Evolutionary conservation across 2,113 vertebrate genomes (phyloP), one percentile per base, ranked within the genome.

Genomic region (Myrmophylax atrothorax): DNA sequence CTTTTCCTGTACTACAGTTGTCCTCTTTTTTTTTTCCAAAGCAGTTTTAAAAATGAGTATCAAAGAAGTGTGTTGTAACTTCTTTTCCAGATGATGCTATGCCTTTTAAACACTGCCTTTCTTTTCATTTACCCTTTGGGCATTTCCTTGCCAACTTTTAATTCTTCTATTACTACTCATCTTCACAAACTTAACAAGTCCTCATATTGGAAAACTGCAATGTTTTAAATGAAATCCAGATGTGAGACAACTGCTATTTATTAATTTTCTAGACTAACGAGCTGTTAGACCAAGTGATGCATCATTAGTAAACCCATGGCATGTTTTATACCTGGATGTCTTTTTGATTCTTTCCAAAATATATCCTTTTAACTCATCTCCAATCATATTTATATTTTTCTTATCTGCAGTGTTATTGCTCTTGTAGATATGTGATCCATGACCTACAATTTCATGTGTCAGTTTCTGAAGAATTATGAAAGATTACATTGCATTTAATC

Each of bases 151-250:
- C 15, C 55, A 92, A 77, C 23, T 83, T 94, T 55, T 87, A 90
- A 92, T 94, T 93, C 72, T 87, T 90, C 25, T 62, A 7, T 83
- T 90, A 93, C 81, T 0, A 1, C 75, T 93, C 8, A 62, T 92
- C 63, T 69, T 73, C 44, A 47, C 2, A 1, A 78, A 69, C 89
- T 81, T 74, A 89, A 50, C 22, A 80, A 69, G 33, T 92, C 46
- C n/a, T 83, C 42, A 35, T 88, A 76, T 84, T 84, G 23, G 79
- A 92, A 90, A 89, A 85, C 38, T 58, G 50, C 70, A 50, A 0
- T 63, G 14, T 77, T 91, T 90, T 73, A 86, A 88, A 80, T 66
- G 15, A 90, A 95, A 46, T 94, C 55, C 50, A 76, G 37, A 86
- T 93, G 25, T 92, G 63, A 95, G n/a, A 83, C 62, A 83, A 64